A percentile compares a stretch with the other conserved stretches of the same genome.
phyloP scores from a whole-genome alignment of 1,140 invertebrate species.

The Harlomillsia oculata region DNA sequence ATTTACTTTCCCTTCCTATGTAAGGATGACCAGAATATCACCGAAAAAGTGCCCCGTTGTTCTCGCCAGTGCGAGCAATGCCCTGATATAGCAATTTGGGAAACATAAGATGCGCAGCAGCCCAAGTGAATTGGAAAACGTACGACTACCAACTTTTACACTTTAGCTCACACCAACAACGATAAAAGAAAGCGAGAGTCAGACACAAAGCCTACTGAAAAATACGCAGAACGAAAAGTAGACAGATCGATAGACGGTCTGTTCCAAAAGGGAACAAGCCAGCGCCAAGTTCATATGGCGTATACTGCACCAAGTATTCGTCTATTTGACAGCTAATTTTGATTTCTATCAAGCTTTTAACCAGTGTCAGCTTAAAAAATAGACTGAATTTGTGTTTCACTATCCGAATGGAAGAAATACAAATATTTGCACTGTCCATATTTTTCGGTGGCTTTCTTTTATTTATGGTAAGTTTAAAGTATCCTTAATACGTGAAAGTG shows the following conservation, averaged over 20 bases:
- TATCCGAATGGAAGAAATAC: conserved; percentile 1
- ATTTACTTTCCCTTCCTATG: too few species aligned
- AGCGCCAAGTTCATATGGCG: conserved; percentile 26
- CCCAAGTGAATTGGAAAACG: too few species aligned
- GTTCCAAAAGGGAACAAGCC: background rate
- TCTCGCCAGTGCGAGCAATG: too few species aligned
- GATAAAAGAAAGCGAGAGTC: too few species aligned
- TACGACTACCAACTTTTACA: too few species aligned
- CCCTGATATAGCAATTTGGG: too few species aligned
- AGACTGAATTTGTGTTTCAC: conserved; percentile 4
- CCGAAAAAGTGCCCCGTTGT: background rate
- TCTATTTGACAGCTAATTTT: conserved; percentile 5
- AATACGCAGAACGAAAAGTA: conserved; percentile 3
- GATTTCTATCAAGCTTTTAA: conserved; percentile 6
- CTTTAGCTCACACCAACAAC: too few species aligned
- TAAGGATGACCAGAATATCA: background rate
- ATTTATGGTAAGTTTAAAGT: conserved; percentile 15
- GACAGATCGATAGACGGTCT: conserved; percentile 12
- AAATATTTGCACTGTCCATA: conserved; percentile 7
- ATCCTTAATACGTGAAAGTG: background rate
- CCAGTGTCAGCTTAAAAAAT: too few species aligned
- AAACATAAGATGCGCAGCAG: too few species aligned
- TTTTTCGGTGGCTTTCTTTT: conserved; percentile 13
- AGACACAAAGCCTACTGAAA: background rate
- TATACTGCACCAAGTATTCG: conserved; percentile 10